These are phyloP conservation scores for Aradophagus sp. DNA, from an alignment of 1,140 invertebrate species.

Conservation along the genomic window DNA sequence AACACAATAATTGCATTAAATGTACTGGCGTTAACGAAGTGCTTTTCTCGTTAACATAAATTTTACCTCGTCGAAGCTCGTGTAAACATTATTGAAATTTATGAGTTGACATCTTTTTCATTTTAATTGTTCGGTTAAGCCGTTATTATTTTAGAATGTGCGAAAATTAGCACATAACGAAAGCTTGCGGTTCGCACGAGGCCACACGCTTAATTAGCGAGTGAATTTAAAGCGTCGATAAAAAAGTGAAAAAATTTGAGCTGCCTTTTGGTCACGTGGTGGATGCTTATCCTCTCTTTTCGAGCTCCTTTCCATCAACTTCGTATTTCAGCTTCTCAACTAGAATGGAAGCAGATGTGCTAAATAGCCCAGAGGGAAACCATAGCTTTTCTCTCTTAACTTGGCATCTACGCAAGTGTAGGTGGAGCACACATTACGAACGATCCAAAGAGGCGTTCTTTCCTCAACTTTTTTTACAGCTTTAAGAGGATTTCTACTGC, in stretches of 20 bases:
- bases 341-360: constrained; percentile 68
- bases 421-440: constrained; percentile 38
- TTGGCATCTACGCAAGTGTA: constrained; percentile 51
- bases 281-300: constrained; percentile 43
- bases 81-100: too few relatives aligned
- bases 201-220: constrained; percentile 57
- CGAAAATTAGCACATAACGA: constrained; percentile 24
- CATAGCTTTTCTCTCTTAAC: constrained; percentile 55
- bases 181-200: constrained; percentile 7
- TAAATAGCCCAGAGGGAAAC: constrained; percentile 69
- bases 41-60: too few relatives aligned
- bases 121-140: not conserved
- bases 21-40: too few relatives aligned
- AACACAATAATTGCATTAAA: too few relatives aligned
- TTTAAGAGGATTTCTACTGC: constrained; percentile 47
- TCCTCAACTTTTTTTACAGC: constrained; percentile 17
- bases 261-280: constrained; percentile 54
- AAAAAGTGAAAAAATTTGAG: constrained; percentile 56
- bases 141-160: constrained; percentile 6
- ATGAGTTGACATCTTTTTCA: too few relatives aligned
- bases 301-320: constrained; percentile 52
- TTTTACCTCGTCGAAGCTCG: too few relatives aligned
- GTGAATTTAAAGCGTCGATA: constrained; percentile 60
- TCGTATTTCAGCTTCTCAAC: constrained; percentile 37
- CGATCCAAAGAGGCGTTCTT: constrained; percentile 17